Conservation (phyloP, 2,797 vertebrate species). For the Vultur gryphus region DNA sequence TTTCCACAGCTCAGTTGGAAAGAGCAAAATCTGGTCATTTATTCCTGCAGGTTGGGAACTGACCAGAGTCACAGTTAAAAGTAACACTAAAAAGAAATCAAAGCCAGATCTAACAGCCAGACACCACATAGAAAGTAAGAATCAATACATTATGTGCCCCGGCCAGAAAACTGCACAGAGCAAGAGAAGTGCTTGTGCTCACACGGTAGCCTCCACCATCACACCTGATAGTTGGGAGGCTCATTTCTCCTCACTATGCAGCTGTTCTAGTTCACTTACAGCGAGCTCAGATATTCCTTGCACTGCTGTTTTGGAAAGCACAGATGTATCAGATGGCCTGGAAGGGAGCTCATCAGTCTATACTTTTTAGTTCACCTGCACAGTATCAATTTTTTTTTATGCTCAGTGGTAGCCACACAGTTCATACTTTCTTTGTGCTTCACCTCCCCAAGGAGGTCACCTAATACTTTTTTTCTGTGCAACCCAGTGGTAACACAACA, state of each 20-base stretch:
- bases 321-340: neutral
- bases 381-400: rapidly evolving
- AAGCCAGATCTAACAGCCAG: neutral
- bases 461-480: rapidly evolving
- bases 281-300: neutral
- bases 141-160: neutral
- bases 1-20: neutral
- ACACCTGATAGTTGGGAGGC: too few relatives aligned
- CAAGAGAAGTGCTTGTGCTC: neutral
- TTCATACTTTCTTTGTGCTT: neutral
- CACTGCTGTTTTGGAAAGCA: neutral
- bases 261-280: too few relatives aligned
- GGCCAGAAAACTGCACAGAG: neutral
- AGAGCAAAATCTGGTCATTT: neutral
- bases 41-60: neutral
- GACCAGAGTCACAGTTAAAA: neutral
- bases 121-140: neutral
- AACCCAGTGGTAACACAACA: too few relatives aligned
- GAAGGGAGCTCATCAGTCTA: neutral
- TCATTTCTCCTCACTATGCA: neutral
- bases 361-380: rapidly evolving
- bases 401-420: rapidly evolving
- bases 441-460: rapidly evolving
- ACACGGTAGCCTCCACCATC: neutral
- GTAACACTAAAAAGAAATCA: neutral